A percentile compares a stretch with the other conserved stretches of the same genome.
phyloP scores from a whole-genome alignment of 2,888 invertebrate species.

The Xylota segnis region DNA sequence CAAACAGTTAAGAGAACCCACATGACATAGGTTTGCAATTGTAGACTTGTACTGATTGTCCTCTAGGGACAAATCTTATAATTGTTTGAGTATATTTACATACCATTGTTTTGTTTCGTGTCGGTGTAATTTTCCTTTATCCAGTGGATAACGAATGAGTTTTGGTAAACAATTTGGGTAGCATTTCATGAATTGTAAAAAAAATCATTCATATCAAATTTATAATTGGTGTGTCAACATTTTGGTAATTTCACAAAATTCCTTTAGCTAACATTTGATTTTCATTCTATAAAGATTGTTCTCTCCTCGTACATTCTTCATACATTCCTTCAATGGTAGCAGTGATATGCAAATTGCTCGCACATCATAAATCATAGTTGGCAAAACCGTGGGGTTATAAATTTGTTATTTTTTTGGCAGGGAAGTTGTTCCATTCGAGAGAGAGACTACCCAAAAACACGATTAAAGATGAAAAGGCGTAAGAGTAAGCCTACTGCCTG shows the following conservation, averaged over 20 bases:
- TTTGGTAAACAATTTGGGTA: neutral
- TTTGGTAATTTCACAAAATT: neutral
- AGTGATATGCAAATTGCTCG: slow-evolving; percentile 27
- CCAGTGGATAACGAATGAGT: neutral
- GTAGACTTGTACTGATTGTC: neutral
- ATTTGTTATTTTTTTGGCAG: slow-evolving; percentile 9
- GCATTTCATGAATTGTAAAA: neutral
- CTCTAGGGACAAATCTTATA: neutral
- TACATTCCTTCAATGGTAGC: slow-evolving; percentile 11
- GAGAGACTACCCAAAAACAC: neutral
- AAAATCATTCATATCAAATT: neutral
- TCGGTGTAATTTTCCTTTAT: neutral
- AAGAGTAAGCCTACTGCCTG: slow-evolving; percentile 23
- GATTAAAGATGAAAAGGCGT: slow-evolving; percentile 10
- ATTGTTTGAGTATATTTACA: slow-evolving; percentile 3
- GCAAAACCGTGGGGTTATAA: slow-evolving; percentile 17
- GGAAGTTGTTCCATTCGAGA: neutral
- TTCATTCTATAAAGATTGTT: neutral
- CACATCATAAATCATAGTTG: slow-evolving; percentile 36
- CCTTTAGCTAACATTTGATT: neutral
- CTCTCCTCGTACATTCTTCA: neutral
- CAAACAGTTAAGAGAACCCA: neutral
- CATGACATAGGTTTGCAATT: slow-evolving; percentile 1
- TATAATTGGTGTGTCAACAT: neutral
- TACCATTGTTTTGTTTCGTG: neutral